Evolutionary conservation across 2,888 invertebrate species (phyloP), one percentile per base, ranked within the genome.

Genomic region (Vanessa cardui): DNA sequence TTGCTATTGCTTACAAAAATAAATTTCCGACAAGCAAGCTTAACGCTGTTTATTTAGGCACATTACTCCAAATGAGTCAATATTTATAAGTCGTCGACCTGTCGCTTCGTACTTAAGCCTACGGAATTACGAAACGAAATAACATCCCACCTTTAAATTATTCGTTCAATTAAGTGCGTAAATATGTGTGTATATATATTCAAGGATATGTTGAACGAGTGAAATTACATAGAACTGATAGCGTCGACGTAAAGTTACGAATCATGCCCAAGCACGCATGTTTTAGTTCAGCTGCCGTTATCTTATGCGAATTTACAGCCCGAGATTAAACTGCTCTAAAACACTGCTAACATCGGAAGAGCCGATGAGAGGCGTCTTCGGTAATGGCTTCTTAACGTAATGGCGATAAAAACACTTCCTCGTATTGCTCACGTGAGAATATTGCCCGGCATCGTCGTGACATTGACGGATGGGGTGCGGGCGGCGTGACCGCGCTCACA

Each of bases 261-360:
- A 86, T 80, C 84, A 80, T 81, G 83, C 81, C 82, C 81, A 80
- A 78, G 84, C 82, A 85, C 78, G 80, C 86, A 76, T 87, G 88
- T 88, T 84, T 74, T 75, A 75, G 79, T 81, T 80, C 83, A 79
- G 81, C 80, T 80, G 80, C 84, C 82, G 86, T 85, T 89, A 90
- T 88, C 87, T 85, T 79, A 82, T 82, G 84, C 81, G 81, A 87
- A 90, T 89, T 90, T 88, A 89, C 86, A 83, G 81, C 81, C 76
- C 77, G 72, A 87, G 86, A 87, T 89, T 85, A 86, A 76, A 76
- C 75, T 75, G 76, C 78, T 77, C 78, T 76, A 77, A 80, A 83
- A 80, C 81, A 80, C 76, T 75, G 76, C 75, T 70, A 77, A 80
- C 79, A 83, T 81, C 75, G 80, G 78, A 79, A 83, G 78, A 78